Evolutionary conservation across 2,797 vertebrate species (phyloP), one percentile per base, ranked within the genome.

Genomic region (Oreonectes daqikongensis): DNA sequence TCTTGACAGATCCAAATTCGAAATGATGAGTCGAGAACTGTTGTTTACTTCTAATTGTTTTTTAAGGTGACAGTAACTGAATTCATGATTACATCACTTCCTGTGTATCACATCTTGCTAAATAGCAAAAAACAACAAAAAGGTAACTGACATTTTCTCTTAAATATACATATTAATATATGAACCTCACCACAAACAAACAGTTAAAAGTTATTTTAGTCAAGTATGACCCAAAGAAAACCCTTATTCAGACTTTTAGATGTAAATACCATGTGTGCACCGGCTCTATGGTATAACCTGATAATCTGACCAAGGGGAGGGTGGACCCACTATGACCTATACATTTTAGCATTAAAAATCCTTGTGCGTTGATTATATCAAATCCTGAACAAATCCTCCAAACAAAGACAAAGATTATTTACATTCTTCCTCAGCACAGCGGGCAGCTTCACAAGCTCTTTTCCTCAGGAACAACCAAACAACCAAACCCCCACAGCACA

Each of bases 401-500:
- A 50, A n/a, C 48, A 50, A 48, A 48, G 46, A 48, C 46, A n/a
- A 50, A 20, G 48, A 50, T 50, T 46, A 30, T 48, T 63, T 50
- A 46, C 55, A 72, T 59, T 9, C 22, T 35, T 28, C 32, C 65
- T 52, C 26, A 26, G 26, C 15, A 63, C 42, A 24, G 8, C 35
- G 10, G 22, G 20, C 24, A 63, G n/a, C n/a, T 65, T 61, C 38
- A 67, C 76, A 35, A 74, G 28, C 24, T 40, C 60, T 67, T 42
- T 26, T 52, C 38, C 52, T 22, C 22, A 30, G 65, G 69, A 32
- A 28, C 61, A 71, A 4, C 1, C 9, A 53, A 30, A 59, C 2
- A 53, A 76, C 72, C 72, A 77, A 64, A 44, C 15, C 48, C 14
- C 28, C 28, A 17, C 38, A 48, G 50, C 18, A 32, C 30, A 69